Evolutionary conservation across 2,113 vertebrate species (phyloP).

Genomic region (Oncorhynchus nerka): DNA sequence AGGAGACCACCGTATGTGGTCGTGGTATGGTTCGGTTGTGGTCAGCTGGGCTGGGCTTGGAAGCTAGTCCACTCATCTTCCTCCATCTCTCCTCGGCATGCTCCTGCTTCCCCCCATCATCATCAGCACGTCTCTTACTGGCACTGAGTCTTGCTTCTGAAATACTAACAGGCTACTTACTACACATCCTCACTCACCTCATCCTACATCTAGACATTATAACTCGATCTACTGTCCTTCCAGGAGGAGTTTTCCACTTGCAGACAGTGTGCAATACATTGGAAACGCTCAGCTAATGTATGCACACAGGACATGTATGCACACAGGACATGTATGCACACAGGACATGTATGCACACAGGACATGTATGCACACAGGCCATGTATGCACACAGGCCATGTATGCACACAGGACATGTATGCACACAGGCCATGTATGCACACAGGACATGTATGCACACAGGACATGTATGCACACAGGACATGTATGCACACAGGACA

Average conservation of each 20-base stretch:
- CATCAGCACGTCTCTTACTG: slow-evolving; percentile 38
- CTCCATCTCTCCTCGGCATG: slow-evolving; percentile 43
- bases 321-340: too few relatives aligned
- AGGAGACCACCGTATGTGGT: slow-evolving; percentile 65
- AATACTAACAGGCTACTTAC: slow-evolving; percentile 51
- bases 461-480: too few relatives aligned
- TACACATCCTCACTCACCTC: slow-evolving; percentile 21
- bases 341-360: too few relatives aligned
- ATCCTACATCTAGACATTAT: neutral
- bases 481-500: too few relatives aligned
- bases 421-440: too few relatives aligned
- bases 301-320: too few relatives aligned
- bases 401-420: too few relatives aligned
- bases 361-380: too few relatives aligned
- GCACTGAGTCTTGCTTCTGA: slow-evolving; percentile 18
- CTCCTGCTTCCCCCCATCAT: slow-evolving; percentile 39
- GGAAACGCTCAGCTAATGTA: too few relatives aligned
- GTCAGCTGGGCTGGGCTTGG: slow-evolving; percentile 37
- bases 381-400: too few relatives aligned
- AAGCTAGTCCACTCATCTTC: slow-evolving; percentile 34
- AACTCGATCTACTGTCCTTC: neutral
- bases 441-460: too few relatives aligned
- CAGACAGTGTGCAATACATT: too few relatives aligned
- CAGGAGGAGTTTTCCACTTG: neutral
- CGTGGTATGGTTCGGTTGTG: slow-evolving; percentile 35